Evolutionary conservation across 92 coral and sea anemone genomes (phyloP).

Genomic region (Porites rus): DNA sequence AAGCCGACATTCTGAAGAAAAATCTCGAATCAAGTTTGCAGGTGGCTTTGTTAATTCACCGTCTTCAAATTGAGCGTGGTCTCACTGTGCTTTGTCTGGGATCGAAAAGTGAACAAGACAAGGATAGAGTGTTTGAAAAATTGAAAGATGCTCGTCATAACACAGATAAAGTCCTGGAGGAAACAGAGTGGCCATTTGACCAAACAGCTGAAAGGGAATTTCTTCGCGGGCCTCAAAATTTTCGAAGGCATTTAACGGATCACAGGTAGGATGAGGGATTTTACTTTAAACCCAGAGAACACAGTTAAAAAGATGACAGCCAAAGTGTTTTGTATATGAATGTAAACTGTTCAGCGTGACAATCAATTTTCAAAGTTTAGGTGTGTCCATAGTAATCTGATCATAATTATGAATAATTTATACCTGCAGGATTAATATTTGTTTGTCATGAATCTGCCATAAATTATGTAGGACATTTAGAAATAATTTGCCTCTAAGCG

Average conservation of each 20-base stretch:
- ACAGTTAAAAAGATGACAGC: too few relatives aligned
- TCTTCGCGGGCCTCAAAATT: not conserved
- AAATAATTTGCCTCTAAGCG: too few relatives aligned
- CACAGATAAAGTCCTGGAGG: constrained; percentile 13
- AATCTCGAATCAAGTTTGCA: constrained; percentile 38
- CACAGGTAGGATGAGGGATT: not conserved
- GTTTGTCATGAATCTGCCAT: too few relatives aligned
- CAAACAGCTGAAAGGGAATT: not conserved
- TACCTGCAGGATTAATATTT: too few relatives aligned
- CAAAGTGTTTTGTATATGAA: too few relatives aligned
- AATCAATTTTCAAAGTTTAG: too few relatives aligned
- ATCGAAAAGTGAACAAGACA: constrained; percentile 21
- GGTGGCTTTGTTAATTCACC: constrained; percentile 73
- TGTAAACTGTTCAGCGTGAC: too few relatives aligned
- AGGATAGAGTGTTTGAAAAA: not conserved
- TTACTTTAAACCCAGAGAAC: not conserved
- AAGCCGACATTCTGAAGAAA: constrained; percentile 24
- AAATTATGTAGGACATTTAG: too few relatives aligned
- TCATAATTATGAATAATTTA: too few relatives aligned
- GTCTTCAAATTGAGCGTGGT: constrained; percentile 74
- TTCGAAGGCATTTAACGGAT: not conserved
- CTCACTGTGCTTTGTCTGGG: constrained; percentile 66
- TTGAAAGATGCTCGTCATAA: constrained; percentile 33
- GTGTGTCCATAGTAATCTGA: too few relatives aligned
- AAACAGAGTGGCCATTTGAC: constrained; percentile 37